These are phyloP conservation scores for Daboia siamensis DNA, from an alignment of 2,113 vertebrate genomes.

Conservation along the genomic window DNA sequence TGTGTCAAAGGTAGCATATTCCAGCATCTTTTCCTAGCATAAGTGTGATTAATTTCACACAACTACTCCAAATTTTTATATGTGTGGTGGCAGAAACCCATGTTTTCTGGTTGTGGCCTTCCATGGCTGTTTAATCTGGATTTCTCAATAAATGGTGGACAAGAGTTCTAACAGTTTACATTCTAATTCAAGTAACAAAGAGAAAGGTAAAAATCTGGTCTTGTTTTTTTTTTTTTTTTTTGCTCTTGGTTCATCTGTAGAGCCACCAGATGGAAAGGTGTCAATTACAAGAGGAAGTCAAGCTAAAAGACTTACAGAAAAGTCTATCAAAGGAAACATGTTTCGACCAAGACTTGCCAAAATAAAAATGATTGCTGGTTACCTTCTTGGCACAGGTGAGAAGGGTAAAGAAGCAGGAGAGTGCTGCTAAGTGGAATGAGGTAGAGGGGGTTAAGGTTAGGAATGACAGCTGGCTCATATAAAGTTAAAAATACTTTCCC, in stretches of 20 bases:
- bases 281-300: background rate
- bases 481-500: background rate
- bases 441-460: background rate
- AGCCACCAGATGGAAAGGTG: background rate
- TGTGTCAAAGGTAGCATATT: background rate
- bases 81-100: too few relatives aligned
- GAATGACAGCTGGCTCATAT: background rate
- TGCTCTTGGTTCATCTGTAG: background rate
- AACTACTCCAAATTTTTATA: background rate
- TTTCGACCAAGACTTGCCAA: too few relatives aligned
- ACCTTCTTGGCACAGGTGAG: background rate
- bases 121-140: background rate
- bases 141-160: background rate
- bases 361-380: background rate
- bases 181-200: background rate
- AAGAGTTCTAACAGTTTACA: background rate
- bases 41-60: background rate
- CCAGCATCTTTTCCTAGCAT: background rate
- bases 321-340: background rate
- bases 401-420: background rate
- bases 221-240: background rate
- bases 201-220: background rate
- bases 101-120: background rate
- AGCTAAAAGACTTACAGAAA: background rate
- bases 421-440: background rate